Evolutionary conservation across 2,113 vertebrate genomes (phyloP), one percentile per base, ranked within the genome.

Genomic region (Hippocampus guttulatus): DNA sequence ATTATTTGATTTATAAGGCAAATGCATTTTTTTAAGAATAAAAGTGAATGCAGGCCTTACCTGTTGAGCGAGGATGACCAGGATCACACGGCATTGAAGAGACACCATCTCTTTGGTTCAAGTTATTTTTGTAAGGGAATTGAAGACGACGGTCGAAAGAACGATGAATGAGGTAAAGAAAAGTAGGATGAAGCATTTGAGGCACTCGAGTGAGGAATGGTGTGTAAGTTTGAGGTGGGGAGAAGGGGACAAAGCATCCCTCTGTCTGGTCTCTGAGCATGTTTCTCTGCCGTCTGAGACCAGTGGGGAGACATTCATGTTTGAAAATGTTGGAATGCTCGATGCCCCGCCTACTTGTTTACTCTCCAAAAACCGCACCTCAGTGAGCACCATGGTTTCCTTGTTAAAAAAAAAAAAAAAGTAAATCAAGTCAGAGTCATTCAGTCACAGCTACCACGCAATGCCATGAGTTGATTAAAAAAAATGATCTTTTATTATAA

Each of bases 211-310:
- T 69, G 43, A 54, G 70, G 72, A 78, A 76, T 40, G 77, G 67
- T 68, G 52, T 76, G 66, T 73, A 30, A 41, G 57, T 14, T 54
- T 66, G 80, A 82, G 69, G 69, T 75, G 84, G 81, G 78, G 84
- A 75, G 82, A 82, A 72, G 86, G 74, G 73, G 91, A 98, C 95
- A 97, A 97, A 97, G 95, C 91, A 77, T 83, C 84, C 92, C 92
- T 96, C 93, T 97, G 95, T 97, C 89, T 95, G 81, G 89, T 85
- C 84, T 89, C 86, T 90, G 88, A 93, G 89, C 87, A 91, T 92
- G 88, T 80, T 91, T 93, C 92, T 93, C 87, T 88, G 49, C 84
- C 81, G 89, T 80, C 69, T 62, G 9, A 83, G 93, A 92, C 91
- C 90, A 90, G 80, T 89, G 81, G 90, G 88, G 87, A 90, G 94